A percentile compares a stretch with the other conserved stretches of the same genome.
Evolutionary conservation across 2,888 invertebrate species (phyloP).

Genomic region (Hyalella azteca): DNA sequence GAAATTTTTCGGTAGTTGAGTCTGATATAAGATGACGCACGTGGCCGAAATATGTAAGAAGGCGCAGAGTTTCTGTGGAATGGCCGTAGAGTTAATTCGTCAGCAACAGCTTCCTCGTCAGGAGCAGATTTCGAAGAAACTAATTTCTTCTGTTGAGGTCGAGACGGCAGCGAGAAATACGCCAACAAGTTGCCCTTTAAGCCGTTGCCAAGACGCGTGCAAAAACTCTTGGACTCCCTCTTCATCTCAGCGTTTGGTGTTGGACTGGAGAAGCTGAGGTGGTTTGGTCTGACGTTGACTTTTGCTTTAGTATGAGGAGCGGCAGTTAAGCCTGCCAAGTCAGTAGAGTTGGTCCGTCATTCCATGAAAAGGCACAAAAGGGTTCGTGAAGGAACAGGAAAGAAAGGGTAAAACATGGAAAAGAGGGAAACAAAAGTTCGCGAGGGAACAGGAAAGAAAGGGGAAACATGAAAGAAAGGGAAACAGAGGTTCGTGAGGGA

Average conservation of each 20-base stretch:
- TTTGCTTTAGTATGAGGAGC: neutral
- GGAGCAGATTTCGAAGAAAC: neutral
- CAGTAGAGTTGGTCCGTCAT: too few relatives aligned
- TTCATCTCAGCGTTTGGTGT: neutral
- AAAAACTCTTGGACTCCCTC: neutral
- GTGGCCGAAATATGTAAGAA: neutral
- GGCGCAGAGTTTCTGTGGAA: constrained; percentile 15
- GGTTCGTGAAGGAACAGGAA: neutral
- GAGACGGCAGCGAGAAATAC: neutral
- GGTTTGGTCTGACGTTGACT: neutral
- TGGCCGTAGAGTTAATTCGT: neutral
- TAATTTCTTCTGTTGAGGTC: neutral
- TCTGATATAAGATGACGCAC: neutral
- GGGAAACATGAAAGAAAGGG: too few relatives aligned
- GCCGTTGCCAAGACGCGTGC: neutral
- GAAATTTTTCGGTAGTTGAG: constrained; percentile 4
- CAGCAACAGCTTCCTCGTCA: neutral
- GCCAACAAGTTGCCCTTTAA: neutral
- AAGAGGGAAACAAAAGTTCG: neutral
- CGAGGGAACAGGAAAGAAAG: neutral
- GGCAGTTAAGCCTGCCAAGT: neutral
- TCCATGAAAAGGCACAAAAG: too few relatives aligned
- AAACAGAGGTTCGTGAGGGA: neutral
- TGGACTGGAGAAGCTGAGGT: neutral
- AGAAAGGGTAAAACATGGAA: neutral